These are phyloP conservation scores for Nomada fucata DNA, from an alignment of 2,888 invertebrate genomes.

Conservation along the genomic window DNA sequence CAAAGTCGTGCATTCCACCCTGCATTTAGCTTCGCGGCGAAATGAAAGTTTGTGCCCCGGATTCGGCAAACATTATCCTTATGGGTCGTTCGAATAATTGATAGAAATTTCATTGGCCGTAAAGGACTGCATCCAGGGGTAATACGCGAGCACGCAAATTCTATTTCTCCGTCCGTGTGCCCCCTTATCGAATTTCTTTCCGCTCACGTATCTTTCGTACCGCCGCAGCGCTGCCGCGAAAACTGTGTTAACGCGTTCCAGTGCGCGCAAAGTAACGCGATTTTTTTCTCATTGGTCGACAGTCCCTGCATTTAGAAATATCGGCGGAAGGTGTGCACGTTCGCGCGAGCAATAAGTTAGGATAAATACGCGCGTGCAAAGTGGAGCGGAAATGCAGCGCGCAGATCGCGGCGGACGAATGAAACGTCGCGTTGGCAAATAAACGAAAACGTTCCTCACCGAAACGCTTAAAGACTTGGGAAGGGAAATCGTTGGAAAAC, in stretches of 20 bases:
- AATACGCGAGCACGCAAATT: not conserved
- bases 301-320: not conserved
- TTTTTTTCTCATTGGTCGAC: not conserved
- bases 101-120: slow-evolving; percentile 6
- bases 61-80: no score
- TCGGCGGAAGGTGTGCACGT: no score
- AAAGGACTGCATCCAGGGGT: not conserved
- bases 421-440: no score
- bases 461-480: not conserved
- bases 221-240: not conserved
- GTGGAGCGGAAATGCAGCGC: no score
- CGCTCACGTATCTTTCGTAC: not conserved
- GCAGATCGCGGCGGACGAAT: no score
- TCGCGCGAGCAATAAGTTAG: no score
- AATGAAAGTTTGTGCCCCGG: no score
- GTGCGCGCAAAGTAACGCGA: slow-evolving; percentile 10
- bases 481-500: not conserved
- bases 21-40: no score
- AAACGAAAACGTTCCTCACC: not conserved
- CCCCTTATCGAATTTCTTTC: not conserved
- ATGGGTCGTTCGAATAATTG: not conserved
- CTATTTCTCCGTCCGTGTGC: no score
- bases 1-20: no score
- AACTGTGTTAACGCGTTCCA: slow-evolving; percentile 18
- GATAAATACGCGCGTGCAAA: not conserved